Conservation (phyloP, 2,797 vertebrate genomes). For the Micromesistius poutassou region DNA sequence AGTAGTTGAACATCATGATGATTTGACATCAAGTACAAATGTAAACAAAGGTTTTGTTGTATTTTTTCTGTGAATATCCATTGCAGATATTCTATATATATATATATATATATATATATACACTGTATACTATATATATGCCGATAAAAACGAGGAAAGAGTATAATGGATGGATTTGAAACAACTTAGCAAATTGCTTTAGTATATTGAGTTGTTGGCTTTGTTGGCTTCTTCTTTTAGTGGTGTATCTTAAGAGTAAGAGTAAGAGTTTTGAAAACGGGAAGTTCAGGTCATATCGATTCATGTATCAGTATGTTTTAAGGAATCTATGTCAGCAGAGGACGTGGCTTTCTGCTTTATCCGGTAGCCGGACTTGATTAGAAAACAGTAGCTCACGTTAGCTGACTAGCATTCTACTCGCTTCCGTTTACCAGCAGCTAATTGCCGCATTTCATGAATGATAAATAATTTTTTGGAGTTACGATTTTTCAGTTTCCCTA, state of each 20-base stretch:
- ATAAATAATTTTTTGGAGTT: background rate
- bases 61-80: too few species aligned
- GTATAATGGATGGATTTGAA: background rate
- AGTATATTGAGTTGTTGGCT: too few species aligned
- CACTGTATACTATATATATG: too few species aligned
- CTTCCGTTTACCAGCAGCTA: background rate
- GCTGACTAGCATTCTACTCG: background rate
- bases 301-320: too few species aligned
- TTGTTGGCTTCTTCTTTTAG: background rate
- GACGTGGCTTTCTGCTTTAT: background rate
- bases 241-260: too few species aligned
- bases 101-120: too few species aligned
- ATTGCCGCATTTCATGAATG: background rate
- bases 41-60: background rate
- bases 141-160: background rate
- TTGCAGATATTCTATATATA: too few species aligned
- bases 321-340: background rate
- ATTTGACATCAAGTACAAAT: background rate
- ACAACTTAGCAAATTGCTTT: background rate
- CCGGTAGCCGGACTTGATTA: background rate
- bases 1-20: background rate
- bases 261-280: too few species aligned
- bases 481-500: background rate
- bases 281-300: too few species aligned
- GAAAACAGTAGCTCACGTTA: background rate